Evolutionary conservation across 2,888 invertebrate genomes (phyloP).

Genomic region (Sepioteuthis lessoniana): DNA sequence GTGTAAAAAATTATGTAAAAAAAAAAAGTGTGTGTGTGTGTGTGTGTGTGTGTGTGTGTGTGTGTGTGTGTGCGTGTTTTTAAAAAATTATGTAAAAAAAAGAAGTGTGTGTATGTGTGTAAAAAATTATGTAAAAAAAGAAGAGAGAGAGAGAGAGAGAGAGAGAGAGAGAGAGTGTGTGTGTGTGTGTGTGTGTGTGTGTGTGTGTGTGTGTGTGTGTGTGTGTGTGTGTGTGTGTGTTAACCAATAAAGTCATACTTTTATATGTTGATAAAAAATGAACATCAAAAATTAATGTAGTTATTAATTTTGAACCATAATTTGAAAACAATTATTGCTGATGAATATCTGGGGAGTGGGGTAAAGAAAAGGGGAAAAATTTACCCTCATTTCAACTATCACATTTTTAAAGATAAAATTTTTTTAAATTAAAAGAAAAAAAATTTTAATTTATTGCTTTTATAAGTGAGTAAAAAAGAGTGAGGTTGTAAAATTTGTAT

Average conservation of each 20-base stretch:
- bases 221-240: neutral
- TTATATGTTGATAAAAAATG: neutral
- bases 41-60: neutral
- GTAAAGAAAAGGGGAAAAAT: neutral
- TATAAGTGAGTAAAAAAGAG: neutral
- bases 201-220: neutral
- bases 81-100: neutral
- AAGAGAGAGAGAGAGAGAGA: no score
- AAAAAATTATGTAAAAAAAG: no score
- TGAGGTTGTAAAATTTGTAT: neutral
- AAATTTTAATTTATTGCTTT: neutral
- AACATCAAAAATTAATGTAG: neutral
- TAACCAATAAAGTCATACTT: neutral
- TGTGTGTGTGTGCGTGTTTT: neutral
- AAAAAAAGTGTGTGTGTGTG: neutral
- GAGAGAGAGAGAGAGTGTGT: no score
- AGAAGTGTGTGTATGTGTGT: neutral
- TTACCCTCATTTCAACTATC: neutral
- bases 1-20: neutral
- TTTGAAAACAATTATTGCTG: neutral
- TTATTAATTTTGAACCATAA: conserved; percentile 15
- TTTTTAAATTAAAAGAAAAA: neutral
- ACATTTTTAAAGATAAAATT: neutral
- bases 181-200: neutral
- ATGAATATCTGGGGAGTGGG: neutral